Evolutionary conservation across 2,888 invertebrate species (phyloP), one percentile per base, ranked within the genome.

Genomic region (Sarcophaga caerulescens): DNA sequence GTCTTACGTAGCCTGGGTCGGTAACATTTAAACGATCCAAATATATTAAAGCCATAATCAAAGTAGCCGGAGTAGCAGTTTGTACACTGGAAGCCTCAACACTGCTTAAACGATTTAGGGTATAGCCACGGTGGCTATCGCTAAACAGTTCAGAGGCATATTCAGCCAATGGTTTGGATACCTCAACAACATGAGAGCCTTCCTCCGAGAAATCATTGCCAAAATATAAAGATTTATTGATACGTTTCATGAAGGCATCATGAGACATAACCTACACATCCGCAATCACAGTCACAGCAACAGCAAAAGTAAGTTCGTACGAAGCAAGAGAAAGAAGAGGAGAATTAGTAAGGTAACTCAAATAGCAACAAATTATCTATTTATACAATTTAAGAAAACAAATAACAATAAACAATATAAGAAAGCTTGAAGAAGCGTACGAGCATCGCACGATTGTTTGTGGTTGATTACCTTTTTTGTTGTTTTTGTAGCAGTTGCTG

Each of bases 31-130:
- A 95, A 88, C 99, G 95, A 94, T 99, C 98, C 89, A 99, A 94
- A 93, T 99, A 99, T 66, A 99, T 95, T 91, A 99, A 94, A 45
- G 99, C 98, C 90, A 99, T 95, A 89, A 99, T 97, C 78, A 99
- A 95, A 17, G 98, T 97, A 92, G 98, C 98, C 0, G 99, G 98
- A 4, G 91, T 91, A 11, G 98, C 97, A 8, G 98, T 97, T 90
- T 96, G 95, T 87, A 97, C 95, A 90, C 95, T 94, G 69, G 97
- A 96, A 87, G 97, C 97, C 89, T 96, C 96, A 89, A 96, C 96
- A 87, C 95, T 94, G 91, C 96, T 96, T 90, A 98, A 94, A 83
- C 97, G 95, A 91, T 97, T 96, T 91, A 97, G 93, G 1, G 96
- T 96, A 89, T 95, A 95, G 35, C 96, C 96, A 90, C 95, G 95